Base-by-base conservation (phyloP, 2,113 vertebrate genomes). In the Micronisus gabar region DNA sequence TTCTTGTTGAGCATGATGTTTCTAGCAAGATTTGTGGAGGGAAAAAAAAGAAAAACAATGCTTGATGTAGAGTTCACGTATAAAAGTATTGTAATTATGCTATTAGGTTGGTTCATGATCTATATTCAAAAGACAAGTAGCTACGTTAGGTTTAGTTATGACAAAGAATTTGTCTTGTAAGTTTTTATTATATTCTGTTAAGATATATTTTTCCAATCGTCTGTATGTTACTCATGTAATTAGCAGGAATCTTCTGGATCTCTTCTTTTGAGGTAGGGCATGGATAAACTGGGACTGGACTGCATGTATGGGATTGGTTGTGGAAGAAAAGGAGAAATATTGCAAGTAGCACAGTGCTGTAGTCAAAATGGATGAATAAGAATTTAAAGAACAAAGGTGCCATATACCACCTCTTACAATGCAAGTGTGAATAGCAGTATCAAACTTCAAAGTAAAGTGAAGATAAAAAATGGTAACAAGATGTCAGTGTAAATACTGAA, bases 201-300 rank as follows among this genome's bases (percentile, higher is more conserved):
- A 68, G 48, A 48, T n/a, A 7, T 22, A 9, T 25, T 25, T 87
- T 88, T 85, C 34, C 14, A 40, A 8, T 36, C 6, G 30, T 19
- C 13, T 32, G 1, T 63, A 23, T 23, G 2, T 20, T 63, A 19
- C 30, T 52, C 71, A 8, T 41, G 5, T 18, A 62, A 66, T 67
- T 48, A 71, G 3, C 7, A 89, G 6, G 9, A 68, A 19, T 78
- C 5, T 83, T 27, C 16, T 68, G n/a, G 3, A 27, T 68, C 12
- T 82, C 15, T 6, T 74, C 25, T 72, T 84, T 21, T 50, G n/a
- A 71, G 13, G 13, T 9, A 62, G 9, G 8, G 53, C 17, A 38
- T 2, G 7, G 36, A 41, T 27, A 41, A 41, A 61, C 12, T 1
- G 1, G 30, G 13, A 65, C 25, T 1, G 4, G 17, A 36, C 13